Base-by-base conservation (phyloP, 2,888 invertebrate genomes). In the Physocephala rufipes region DNA sequence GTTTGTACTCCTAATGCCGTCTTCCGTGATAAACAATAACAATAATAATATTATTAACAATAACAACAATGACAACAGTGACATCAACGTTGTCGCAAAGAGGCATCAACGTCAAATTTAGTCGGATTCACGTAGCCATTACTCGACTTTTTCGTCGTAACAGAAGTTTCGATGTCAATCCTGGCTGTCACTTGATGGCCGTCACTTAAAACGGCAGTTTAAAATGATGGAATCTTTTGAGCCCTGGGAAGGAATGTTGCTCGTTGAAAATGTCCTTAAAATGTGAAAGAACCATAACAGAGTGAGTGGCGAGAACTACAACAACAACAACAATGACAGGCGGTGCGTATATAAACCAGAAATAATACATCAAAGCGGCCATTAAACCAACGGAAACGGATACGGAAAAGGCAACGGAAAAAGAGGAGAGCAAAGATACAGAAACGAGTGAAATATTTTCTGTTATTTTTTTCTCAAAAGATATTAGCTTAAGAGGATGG, bases 301-400 rank as follows among this genome's bases (percentile, higher is more conserved):
- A 63, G 63, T 19, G 62, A 21, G 13, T 24, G 24, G n/a, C n/a
- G n/a, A n/a, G n/a, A n/a, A n/a, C n/a, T n/a, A n/a, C n/a, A n/a
- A n/a, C n/a, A n/a, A n/a, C n/a, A n/a, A n/a, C n/a, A n/a, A 45
- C 13, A 5, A n/a, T 24, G n/a, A 19, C 36, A 61, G 9, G 47
- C 47, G 15, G n/a, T n/a, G 47, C 45, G 24, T 66, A 66, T 55
- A 66, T 55, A 66, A 66, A 24, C 21, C 21, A 53, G 24, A 53
- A 47, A 63, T 43, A 43, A 15, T 43, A 21, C 36, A n/a, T 47
- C 49, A 47, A 28, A 12, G 16, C 59, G 59, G 67, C 7, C 67
- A 67, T 67, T 67, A 61, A 67, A 67, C 59, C 49, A 16, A 28
- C 43, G 67, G 67, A 67, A 67, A n/a, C 67, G 67, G 43, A 36